Base-by-base conservation (phyloP, 2,888 invertebrate genomes). In the Galerucella nymphaeae region DNA sequence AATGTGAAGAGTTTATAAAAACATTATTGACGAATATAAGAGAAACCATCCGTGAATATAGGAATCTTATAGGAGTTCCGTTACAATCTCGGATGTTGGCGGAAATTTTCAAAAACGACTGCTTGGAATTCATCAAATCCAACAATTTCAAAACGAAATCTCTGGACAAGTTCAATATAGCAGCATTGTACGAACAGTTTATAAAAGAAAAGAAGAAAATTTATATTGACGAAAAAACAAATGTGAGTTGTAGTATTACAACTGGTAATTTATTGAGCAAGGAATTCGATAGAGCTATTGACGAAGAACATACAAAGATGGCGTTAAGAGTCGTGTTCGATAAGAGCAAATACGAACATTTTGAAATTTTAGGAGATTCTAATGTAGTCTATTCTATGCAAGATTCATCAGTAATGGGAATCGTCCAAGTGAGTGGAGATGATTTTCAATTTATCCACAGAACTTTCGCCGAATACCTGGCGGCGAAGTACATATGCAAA, bases 171-270 rank as follows among this genome's bases (percentile, higher is more conserved):
- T 50, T 69, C 2, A 53, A 63, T 16, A 61, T 61, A n/a, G 61
- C 45, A 14, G 13, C 45, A 18, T 23, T 68, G 41, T 68, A 68
- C 48, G 58, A 61, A 3, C 45, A 20, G 38, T 71, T 71, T n/a
- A 50, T 71, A 11, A 50, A 71, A 30, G 66, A 67, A 18, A 71
- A 67, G 53, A 50, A 55, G n/a, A 13, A 69, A 38, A 69, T 63
- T 18, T 69, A 61, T 38, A 62, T 69, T n/a, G 62, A 69, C 16
- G 69, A 69, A 5, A 71, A 66, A 38, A 48, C 59, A n/a, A 41
- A 67, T 48, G 30, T 65, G 1, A 16, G n/a, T 10, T 64, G 71
- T 16, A 66, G 38, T 59, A 6, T 41, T 1, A 13, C 41, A 0
- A 14, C 62, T 50, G 14, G 53, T 20, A 53, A 57, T 62, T 16